Evolutionary conservation across 53 echinoderm and acorn worm species (phyloP).

Genomic region (Holothuria scabra): DNA sequence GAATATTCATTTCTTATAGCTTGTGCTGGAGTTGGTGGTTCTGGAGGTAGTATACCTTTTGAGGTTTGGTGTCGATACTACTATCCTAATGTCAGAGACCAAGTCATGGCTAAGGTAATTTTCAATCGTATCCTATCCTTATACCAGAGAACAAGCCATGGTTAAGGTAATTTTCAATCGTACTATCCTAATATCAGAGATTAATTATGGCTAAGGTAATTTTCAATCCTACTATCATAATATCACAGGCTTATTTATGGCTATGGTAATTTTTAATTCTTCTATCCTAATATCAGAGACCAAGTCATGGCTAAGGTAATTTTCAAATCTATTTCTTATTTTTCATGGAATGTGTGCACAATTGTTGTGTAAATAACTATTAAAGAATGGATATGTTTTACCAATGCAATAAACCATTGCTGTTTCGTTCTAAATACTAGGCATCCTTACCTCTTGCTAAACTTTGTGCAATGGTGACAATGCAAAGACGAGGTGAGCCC

Average conservation of each 20-base stretch:
- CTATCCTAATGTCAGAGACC: conserved; percentile 96
- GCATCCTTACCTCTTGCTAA: conserved; percentile 89
- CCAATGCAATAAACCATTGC: neutral
- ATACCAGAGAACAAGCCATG: no score
- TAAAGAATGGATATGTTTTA: neutral
- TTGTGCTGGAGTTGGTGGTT: conserved; percentile 94
- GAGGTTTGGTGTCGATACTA: conserved; percentile 98
- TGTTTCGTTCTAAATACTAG: conserved; percentile 33
- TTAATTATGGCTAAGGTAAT: no score
- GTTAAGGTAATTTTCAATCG: no score
- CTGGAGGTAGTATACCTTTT: conserved; percentile 83
- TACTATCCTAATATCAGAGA: no score
- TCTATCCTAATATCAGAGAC: conserved; percentile 95
- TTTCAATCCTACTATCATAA: no score
- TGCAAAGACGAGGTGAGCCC: conserved; percentile 96
- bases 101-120: conserved; percentile 91
- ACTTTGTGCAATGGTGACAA: conserved; percentile 99
- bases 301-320: conserved; percentile 95
- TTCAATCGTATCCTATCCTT: no score
- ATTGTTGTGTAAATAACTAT: neutral
- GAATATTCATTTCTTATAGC: conserved; percentile 54
- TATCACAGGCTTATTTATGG: no score
- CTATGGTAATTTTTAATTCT: no score
- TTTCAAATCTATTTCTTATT: no score
- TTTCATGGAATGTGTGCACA: no score